Conservation (phyloP, 2,888 invertebrate species). For the Schizotus pectinicornis region DNA sequence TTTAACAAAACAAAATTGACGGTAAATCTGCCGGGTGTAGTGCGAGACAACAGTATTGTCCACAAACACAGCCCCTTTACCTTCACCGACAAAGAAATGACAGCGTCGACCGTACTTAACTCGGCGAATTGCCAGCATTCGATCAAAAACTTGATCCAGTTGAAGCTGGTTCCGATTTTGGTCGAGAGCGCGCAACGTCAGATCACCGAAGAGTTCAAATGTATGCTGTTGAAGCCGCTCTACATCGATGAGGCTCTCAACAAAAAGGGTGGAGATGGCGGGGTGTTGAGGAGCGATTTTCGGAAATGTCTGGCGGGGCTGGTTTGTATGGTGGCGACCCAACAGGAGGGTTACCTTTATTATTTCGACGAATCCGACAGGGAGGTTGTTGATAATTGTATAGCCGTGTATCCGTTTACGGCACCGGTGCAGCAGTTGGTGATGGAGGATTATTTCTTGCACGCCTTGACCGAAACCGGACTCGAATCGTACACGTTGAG, state of each 20-base stretch:
- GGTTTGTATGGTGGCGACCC: conserved; percentile 68
- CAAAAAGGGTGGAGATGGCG: conserved; percentile 32
- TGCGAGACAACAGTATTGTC: conserved; percentile 56
- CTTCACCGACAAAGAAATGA: conserved; percentile 57
- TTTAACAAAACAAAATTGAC: conserved; percentile 50
- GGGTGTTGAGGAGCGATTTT: conserved; percentile 61
- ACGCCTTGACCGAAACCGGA: conserved; percentile 77
- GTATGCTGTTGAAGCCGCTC: conserved; percentile 60
- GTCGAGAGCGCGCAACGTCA: conserved; percentile 55
- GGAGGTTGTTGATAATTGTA: conserved; percentile 58
- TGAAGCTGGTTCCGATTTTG: conserved; percentile 58
- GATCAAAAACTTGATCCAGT: conserved; percentile 59
- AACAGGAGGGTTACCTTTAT: conserved; percentile 76
- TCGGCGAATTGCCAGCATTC: conserved; percentile 21
- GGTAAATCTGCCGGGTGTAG: conserved; percentile 56
- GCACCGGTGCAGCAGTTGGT: conserved; percentile 71
- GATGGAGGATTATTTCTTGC: conserved; percentile 72
- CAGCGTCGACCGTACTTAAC: conserved; percentile 56
- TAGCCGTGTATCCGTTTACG: conserved; percentile 74
- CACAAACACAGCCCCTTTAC: conserved; percentile 59
- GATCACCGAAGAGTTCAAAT: conserved; percentile 62
- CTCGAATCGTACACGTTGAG: conserved; percentile 77
- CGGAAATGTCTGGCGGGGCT: conserved; percentile 66
- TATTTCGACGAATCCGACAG: conserved; percentile 63
- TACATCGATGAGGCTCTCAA: conserved; percentile 52